Evolutionary conservation across 2,797 vertebrate genomes (phyloP).

Genomic region (Schizopygopsis malacanthus): DNA sequence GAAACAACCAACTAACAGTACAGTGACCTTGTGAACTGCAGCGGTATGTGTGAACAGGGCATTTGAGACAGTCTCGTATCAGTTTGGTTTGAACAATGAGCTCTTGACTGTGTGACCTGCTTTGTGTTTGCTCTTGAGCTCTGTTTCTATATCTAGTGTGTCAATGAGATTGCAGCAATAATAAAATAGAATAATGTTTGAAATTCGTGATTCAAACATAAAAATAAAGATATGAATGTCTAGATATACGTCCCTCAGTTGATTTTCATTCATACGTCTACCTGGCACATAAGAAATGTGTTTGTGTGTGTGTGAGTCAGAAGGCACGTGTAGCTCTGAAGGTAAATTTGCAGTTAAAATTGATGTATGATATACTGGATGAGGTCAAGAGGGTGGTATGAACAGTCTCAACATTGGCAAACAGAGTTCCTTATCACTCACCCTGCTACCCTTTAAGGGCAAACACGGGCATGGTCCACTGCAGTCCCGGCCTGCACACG

Average conservation of each 20-base stretch:
- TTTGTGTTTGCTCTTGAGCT: slow-evolving; percentile 22
- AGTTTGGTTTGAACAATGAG: background rate
- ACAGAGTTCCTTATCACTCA: slow-evolving; percentile 71
- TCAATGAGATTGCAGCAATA: background rate
- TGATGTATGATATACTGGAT: slow-evolving; percentile 27
- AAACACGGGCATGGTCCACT: slow-evolving; percentile 84
- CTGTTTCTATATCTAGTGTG: slow-evolving; percentile 2
- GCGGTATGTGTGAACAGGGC: background rate
- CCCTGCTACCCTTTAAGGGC: slow-evolving; percentile 90
- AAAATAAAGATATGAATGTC: background rate
- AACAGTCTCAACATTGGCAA: slow-evolving; percentile 16
- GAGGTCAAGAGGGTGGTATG: background rate
- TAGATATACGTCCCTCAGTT: background rate
- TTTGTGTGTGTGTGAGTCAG: slow-evolving; percentile 1
- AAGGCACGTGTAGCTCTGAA: slow-evolving; percentile 1
- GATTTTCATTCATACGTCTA: background rate
- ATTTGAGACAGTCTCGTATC: background rate
- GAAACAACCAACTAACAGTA: background rate
- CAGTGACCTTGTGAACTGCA: background rate
- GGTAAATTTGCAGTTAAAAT: slow-evolving; percentile 11
- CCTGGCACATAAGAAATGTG: background rate
- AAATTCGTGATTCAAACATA: background rate
- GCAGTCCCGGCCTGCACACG: slow-evolving; percentile 87
- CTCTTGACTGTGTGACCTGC: background rate
- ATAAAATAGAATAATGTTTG: slow-evolving; percentile 15